Conservation (phyloP, 53 echinoderm and acorn worm species). For the Glandiceps talaboti region DNA sequence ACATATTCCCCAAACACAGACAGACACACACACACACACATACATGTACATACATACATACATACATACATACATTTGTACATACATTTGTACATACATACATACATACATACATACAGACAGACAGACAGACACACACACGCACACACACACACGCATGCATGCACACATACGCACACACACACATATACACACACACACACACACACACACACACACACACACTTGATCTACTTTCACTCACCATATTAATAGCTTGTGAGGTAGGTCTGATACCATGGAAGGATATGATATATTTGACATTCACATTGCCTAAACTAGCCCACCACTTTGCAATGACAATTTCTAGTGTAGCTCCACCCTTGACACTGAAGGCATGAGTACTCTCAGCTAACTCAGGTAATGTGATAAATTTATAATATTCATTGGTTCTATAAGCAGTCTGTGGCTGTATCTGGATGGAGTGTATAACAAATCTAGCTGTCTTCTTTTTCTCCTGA, state of each 20-base stretch:
- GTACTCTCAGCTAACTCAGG: constrained; percentile 40
- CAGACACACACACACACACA: no score
- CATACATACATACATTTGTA: no score
- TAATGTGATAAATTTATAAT: constrained; percentile 84
- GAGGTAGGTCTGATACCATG: constrained; percentile 71
- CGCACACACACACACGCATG: no score
- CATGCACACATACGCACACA: no score
- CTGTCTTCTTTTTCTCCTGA: constrained; percentile 42
- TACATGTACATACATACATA: no score
- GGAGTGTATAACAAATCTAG: constrained; percentile 79
- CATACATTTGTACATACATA: no score
- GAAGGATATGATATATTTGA: constrained; percentile 67
- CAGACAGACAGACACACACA: no score
- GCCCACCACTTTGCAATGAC: constrained; percentile 97
- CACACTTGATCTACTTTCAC: constrained; percentile 2
- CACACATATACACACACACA: neutral
- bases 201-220: neutral
- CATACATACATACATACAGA: no score
- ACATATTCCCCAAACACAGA: no score
- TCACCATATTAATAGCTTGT: constrained; percentile 71
- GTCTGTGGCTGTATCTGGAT: constrained; percentile 75
- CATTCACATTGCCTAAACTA: constrained; percentile 54
- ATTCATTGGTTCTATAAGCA: constrained; percentile 85
- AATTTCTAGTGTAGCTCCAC: constrained; percentile 57
- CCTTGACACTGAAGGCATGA: constrained; percentile 64